Evolutionary conservation across 2,113 vertebrate species (phyloP).

Genomic region (Talpa occidentalis): DNA sequence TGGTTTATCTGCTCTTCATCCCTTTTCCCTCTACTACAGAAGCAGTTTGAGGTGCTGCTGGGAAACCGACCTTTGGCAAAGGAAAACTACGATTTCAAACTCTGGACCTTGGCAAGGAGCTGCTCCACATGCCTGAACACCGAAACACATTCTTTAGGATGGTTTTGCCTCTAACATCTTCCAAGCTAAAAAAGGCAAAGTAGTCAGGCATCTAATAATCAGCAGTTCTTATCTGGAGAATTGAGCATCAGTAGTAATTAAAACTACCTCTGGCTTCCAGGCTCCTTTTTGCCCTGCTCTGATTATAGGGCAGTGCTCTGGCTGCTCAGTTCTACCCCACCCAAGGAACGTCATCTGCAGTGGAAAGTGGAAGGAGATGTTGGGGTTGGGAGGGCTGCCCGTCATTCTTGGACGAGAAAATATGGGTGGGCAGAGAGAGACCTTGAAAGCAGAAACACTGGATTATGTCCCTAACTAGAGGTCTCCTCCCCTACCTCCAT

Average conservation of each 20-base stretch:
- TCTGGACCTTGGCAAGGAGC: neutral
- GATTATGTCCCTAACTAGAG: neutral
- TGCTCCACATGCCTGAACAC: neutral
- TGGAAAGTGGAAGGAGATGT: neutral
- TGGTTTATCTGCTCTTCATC: constrained; percentile 22
- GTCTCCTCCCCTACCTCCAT: neutral
- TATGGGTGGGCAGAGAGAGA: neutral
- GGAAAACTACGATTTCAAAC: constrained; percentile 17
- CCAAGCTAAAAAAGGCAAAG: constrained; percentile 5
- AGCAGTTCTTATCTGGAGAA: neutral
- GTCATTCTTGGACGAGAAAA: neutral
- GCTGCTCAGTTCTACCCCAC: too few relatives aligned
- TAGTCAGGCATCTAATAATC: neutral
- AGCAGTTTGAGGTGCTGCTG: constrained; percentile 25
- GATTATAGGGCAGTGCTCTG: neutral
- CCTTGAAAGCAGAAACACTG: neutral
- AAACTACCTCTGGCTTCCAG: neutral
- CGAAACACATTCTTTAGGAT: neutral
- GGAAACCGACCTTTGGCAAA: constrained; percentile 14
- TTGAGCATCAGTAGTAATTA: neutral
- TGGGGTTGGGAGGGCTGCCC: neutral
- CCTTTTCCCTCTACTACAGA: neutral
- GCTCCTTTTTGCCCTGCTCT: neutral
- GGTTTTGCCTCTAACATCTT: neutral
- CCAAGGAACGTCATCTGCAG: neutral